Evolutionary conservation across 2,797 vertebrate genomes (phyloP), one percentile per base, ranked within the genome.

Genomic region (Oreonectes daqikongensis): DNA sequence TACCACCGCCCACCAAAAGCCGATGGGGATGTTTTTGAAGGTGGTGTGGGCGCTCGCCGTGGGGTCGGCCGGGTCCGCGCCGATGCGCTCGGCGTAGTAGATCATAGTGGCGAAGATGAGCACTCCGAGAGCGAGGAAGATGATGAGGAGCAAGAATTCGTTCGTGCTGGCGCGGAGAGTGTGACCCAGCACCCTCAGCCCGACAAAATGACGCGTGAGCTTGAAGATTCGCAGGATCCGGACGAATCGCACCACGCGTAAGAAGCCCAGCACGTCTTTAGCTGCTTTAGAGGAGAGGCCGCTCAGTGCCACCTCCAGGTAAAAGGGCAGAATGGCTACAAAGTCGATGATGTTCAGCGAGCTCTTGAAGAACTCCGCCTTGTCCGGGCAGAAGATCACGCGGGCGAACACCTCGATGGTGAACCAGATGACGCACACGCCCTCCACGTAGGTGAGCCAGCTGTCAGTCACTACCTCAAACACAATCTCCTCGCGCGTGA

Each of bases 71-170:
- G 96, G 96, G 89, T 95, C 94, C 6, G 97, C 97, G 83, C 96
- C 97, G 74, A 99, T 97, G 86, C 97, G 93, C 90, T 99, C 97
- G 0, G 97, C 97, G 18, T 99, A 99, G 93, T 98, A 99, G 92
- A 99, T 99, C 97, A 99, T 99, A 76, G 97, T 98, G 89, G 97
- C 97, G 71, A 99, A 99, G 90, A 99, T 99, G 87, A 99, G 95
- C 85, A 99, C 97, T 0, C 97, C 97, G 87, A 99, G 90, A 80
- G 97, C 97, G 89, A 99, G 90, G 93, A 99, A 99, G 88, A 99
- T 99, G 90, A 99, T 99, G 78, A 99, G 96, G 88, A 99, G 93
- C 86, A 99, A 89, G 92, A 99, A 99, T 90, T 99, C 97, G 0
- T 99, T 99, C 91, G 97, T 98, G 91, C 97, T 99, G 75, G 97